These are phyloP conservation scores for Ataeniobius toweri DNA, from an alignment of 2,797 vertebrate genomes.

Conservation along the genomic window DNA sequence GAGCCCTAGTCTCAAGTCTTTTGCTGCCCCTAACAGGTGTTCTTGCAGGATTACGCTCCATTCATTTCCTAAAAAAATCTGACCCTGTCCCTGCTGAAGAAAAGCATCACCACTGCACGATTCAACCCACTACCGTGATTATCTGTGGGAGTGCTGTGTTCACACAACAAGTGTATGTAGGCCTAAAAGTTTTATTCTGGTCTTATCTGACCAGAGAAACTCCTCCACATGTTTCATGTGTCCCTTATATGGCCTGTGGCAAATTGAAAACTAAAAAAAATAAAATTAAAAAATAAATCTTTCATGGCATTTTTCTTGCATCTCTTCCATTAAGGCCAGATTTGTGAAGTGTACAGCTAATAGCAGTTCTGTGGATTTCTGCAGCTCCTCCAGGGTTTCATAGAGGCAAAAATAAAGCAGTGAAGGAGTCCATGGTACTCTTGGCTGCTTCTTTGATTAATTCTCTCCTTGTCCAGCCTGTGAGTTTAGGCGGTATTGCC, in stretches of 20 bases:
- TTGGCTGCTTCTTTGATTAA: neutral
- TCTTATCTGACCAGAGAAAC: neutral
- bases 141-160: neutral
- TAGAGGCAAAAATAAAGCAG: too few species aligned
- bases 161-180: neutral
- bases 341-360: neutral
- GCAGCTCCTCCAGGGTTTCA: neutral
- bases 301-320: neutral
- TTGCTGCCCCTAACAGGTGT: neutral
- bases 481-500: neutral
- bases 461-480: neutral
- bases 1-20: neutral
- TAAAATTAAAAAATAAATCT: neutral
- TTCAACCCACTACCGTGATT: neutral
- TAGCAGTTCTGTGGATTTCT: neutral
- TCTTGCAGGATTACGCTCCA: neutral
- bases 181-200: neutral
- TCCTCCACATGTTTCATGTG: neutral
- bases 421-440: neutral
- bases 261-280: neutral
- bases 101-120: neutral
- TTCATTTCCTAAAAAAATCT: neutral
- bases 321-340: neutral
- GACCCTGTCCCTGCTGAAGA: neutral
- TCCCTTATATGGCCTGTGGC: neutral